A percentile compares a stretch with the other conserved stretches of the same genome.
phyloP scores from a whole-genome alignment of 2,797 vertebrate species.

The Momotus momota region DNA sequence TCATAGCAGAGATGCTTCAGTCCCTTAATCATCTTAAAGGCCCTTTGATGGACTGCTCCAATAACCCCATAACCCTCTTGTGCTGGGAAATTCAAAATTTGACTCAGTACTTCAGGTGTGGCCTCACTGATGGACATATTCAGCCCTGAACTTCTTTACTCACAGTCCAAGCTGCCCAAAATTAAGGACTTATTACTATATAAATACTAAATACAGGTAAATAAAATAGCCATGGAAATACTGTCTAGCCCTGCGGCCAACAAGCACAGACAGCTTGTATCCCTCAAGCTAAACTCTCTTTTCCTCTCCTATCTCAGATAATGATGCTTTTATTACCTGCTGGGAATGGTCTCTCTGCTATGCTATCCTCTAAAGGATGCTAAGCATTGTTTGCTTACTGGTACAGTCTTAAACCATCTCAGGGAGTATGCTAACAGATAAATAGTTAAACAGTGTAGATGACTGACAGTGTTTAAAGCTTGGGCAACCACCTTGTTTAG shows the following conservation, averaged over 20 bases:
- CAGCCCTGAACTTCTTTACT: background rate
- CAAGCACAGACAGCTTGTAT: background rate
- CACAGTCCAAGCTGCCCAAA: background rate
- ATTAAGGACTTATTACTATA: background rate
- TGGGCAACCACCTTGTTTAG: background rate
- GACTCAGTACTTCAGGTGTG: background rate
- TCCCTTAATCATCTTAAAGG: background rate
- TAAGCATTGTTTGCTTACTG: background rate
- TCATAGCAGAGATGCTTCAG: background rate
- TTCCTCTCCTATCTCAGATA: background rate
- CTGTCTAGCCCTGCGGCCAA: background rate
- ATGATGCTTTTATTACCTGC: background rate
- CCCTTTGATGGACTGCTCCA: background rate
- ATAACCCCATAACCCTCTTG: background rate
- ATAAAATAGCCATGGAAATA: background rate
- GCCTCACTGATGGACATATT: background rate
- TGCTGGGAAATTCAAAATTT: background rate
- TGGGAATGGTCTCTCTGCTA: background rate
- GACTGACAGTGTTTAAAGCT: background rate
- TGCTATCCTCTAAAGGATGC: background rate
- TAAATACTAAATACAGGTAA: background rate
- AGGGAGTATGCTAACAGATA: background rate
- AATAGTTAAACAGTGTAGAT: background rate
- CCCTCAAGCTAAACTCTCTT: background rate
- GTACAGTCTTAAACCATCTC: background rate